Evolutionary conservation across 2,888 invertebrate genomes (phyloP), one percentile per base, ranked within the genome.

Genomic region (Lagria hirta): DNA sequence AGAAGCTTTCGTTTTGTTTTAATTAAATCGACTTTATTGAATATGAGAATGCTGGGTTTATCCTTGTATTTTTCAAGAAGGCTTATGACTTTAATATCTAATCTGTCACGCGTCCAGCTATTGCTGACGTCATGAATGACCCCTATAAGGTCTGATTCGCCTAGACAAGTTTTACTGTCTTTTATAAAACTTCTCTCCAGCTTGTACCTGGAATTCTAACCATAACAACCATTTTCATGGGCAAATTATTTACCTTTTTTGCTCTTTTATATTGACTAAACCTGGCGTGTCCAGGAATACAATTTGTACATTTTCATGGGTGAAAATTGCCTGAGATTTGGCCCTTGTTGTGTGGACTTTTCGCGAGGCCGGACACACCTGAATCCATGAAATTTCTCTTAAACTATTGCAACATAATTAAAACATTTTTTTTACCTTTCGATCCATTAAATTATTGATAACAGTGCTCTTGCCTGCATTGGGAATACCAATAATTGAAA

Each of bases 401-500:
- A 8, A 4, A 16, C 14, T 21, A 10, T 23, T 8, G 11, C 4
- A 4, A 6, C 7, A 13, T 1, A 22, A 10, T 13, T 2, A 10
- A 5, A 29, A 20, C 4, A 5, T 8, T 10, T 14, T 27, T 21
- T 66, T 67, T 71, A 91, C 91, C 70, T 83, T 82, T 68, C 88
- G 79, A 49, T 86, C 82, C 36, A 90, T 79, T 13, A 98, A 76
- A 60, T 81, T 80, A 72, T 98, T 98, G 16, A 95, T 88, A 16
- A 98, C 76, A 0, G 96, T 95, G 65, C 97, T 97, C 71, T 98
- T 98, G 15, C 98, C 98, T 32, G 85, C 86, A 78, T 98, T 98
- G 2, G 98, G 97, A 7, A 87, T 77, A 2, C 98, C 98, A 53
- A 98, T 82, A 12, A 98, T 83, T 4, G 95, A 90, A 14, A 93